Conservation (phyloP, 2,888 invertebrate species). For the Stictocephala bisonia region DNA sequence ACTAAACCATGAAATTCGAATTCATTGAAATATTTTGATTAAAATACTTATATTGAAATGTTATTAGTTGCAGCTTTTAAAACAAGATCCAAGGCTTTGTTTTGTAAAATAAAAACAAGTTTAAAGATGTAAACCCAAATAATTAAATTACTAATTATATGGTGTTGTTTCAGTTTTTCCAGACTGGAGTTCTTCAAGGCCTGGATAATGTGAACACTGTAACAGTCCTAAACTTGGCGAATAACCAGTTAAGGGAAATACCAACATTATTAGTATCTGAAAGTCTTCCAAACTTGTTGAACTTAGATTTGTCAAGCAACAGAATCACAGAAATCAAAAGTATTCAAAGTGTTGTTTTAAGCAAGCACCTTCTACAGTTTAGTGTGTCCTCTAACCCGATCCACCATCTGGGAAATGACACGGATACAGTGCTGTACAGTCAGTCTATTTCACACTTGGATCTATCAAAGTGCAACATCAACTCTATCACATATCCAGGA, state of each 20-base stretch:
- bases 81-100: too few relatives aligned
- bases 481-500: conserved; percentile 11
- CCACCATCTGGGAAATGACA: not conserved
- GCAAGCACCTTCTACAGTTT: not conserved
- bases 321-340: not conserved
- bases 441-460: conserved; percentile 36
- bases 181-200: not conserved
- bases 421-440: conserved; percentile 27
- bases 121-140: too few relatives aligned
- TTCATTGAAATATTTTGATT: too few relatives aligned
- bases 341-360: conserved; percentile 13
- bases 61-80: too few relatives aligned
- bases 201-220: not conserved
- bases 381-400: conserved; percentile 19
- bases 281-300: not conserved
- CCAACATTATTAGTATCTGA: not conserved
- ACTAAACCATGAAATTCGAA: too few relatives aligned
- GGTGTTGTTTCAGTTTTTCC: too few relatives aligned
- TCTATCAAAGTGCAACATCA: conserved; percentile 26
- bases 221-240: conserved; percentile 23
- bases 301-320: conserved; percentile 20
- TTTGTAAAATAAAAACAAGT: too few relatives aligned
- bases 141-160: too few relatives aligned
- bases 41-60: too few relatives aligned
- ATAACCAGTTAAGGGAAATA: conserved; percentile 8